Evolutionary conservation across 1,140 invertebrate species (phyloP), one percentile per base, ranked within the genome.

Genomic region (Phocides pigmalion): DNA sequence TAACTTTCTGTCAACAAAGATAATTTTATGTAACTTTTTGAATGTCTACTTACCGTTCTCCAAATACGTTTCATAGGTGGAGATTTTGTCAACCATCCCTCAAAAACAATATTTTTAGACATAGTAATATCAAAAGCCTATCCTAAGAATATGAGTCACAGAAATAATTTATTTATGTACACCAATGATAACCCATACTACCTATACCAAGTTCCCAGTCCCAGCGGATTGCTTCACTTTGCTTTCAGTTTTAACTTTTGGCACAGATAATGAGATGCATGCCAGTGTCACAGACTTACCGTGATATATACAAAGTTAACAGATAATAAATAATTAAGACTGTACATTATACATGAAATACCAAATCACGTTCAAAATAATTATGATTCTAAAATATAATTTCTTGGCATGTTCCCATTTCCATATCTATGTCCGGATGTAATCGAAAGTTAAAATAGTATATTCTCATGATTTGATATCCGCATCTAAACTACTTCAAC

Each of bases 21-120:
- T 68, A 35, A 20, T n/a, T n/a, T n/a, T n/a, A 41, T 74, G 64
- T 51, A 65, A 81, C 65, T 64, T 44, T 20, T 70, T 56, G 58
- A 67, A 71, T 65, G 72, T 67, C 72, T 64, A 95, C 96, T 95
- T 93, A 98, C 97, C 81, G 96, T 97, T 94, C 96, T 94, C 94
- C 96, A 97, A 75, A 98, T 95, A 67, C 95, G 91, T 92, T 97
- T 98, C 37, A 95, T 95, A 19, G 97, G 97, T 64, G 97, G 97
- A 42, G 97, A 98, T 93, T 98, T 98, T 41, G 96, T 97, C 51
- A 98, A 93, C 97, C 97, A 98, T 63, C 97, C 97, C 92, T 97
- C 96, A 80, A 96, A 88, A 50, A 92, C 86, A 70, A 91, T 89
- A 70, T 92, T 87, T 80, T 75, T 85, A 47, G 87, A 89, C 87